A percentile compares a stretch with the other conserved stretches of the same genome.
phyloP scores from a whole-genome alignment of 2,888 invertebrate genomes.

The Nemurella pictetii region DNA sequence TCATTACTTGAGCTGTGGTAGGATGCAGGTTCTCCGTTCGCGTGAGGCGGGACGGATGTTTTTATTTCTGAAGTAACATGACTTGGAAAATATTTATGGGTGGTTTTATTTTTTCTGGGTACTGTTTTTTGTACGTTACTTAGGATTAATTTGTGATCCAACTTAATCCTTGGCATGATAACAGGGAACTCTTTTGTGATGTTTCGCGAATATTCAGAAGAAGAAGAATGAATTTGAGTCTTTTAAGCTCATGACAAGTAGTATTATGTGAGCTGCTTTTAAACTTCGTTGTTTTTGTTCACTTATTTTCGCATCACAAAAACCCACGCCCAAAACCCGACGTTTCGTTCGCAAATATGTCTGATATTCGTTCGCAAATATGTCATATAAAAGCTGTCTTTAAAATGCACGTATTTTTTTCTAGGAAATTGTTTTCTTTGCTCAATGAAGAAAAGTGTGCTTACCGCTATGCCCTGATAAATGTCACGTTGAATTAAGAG shows the following conservation, averaged over 20 bases:
- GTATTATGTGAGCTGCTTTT: background rate
- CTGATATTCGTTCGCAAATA: too few relatives aligned
- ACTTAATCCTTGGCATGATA: background rate
- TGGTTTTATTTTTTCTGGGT: background rate
- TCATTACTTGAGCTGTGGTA: background rate
- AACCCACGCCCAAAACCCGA: too few relatives aligned
- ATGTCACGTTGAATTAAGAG: too few relatives aligned
- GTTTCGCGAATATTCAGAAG: background rate
- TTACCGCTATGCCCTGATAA: too few relatives aligned
- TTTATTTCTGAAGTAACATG: background rate
- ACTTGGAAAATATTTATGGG: background rate
- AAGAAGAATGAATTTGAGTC: background rate
- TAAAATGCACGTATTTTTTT: too few relatives aligned
- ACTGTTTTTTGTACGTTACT: background rate
- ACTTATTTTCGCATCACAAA: too few relatives aligned
- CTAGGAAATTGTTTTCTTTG: too few relatives aligned
- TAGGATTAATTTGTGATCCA: background rate
- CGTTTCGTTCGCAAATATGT: too few relatives aligned
- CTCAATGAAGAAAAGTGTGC: too few relatives aligned
- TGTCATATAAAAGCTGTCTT: too few relatives aligned
- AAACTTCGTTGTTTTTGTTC: too few relatives aligned
- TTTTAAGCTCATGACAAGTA: background rate
- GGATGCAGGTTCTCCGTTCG: background rate
- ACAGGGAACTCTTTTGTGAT: background rate
- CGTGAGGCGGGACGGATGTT: background rate